Conservation (phyloP, 2,797 vertebrate species). For the Taenioides sp. region DNA sequence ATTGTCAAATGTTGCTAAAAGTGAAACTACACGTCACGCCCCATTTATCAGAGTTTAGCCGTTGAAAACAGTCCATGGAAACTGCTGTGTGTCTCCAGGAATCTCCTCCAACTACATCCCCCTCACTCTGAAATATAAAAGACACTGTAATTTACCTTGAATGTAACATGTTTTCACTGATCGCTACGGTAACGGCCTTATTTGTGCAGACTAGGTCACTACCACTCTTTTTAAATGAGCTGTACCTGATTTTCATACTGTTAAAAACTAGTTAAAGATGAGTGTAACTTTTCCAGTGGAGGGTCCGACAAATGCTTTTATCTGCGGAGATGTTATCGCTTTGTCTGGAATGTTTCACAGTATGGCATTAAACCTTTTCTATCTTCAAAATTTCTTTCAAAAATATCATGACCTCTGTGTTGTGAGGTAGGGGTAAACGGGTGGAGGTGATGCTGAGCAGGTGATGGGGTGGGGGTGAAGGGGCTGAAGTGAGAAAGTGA, state of each 20-base stretch:
- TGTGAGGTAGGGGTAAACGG: no score
- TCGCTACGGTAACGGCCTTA: neutral
- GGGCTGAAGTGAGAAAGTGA: no score
- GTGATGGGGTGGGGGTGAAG: no score
- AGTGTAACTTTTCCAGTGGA: no score
- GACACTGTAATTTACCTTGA: neutral
- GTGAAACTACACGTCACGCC: neutral
- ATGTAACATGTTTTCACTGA: neutral
- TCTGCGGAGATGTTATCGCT: no score
- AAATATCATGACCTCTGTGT: no score
- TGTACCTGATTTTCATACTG: neutral
- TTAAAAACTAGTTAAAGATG: neutral
- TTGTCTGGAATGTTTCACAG: no score
- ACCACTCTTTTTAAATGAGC: neutral
- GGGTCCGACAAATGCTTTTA: no score
- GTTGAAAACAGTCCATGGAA: slow-evolving; percentile 21
- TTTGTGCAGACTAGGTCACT: neutral
- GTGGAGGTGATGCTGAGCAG: no score
- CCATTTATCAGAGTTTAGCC: neutral
- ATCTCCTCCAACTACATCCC: slow-evolving; percentile 5
- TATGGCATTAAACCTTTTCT: no score
- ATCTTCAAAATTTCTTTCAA: no score
- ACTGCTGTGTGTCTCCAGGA: neutral
- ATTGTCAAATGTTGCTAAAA: no score
- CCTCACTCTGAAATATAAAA: neutral